phyloP scores from a whole-genome alignment of 37 sponge, comb jelly and placozoan species.

The Mnemiopsis leidyi region DNA sequence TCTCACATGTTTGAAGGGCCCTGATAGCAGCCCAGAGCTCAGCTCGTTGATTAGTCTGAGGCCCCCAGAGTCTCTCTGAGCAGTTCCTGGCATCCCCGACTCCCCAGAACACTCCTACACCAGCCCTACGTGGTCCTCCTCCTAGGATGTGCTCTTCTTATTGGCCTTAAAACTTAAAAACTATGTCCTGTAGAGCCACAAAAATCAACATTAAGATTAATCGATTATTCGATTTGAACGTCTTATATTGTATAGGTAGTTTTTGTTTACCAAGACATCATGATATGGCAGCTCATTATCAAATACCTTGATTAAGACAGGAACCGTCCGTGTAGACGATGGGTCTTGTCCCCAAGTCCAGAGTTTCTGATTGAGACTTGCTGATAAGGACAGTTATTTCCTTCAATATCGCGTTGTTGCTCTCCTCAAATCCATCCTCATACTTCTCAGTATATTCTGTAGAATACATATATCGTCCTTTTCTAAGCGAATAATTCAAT shows the following conservation, averaged over 20 bases:
- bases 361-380: not conserved
- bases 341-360: not conserved
- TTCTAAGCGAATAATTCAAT: too few species aligned
- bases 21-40: conserved; percentile 49
- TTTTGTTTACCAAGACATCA: too few species aligned
- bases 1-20: not conserved
- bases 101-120: conserved; percentile 24
- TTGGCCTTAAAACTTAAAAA: too few species aligned
- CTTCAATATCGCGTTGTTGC: not conserved
- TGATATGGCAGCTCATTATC: too few species aligned
- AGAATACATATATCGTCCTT: too few species aligned
- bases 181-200: too few species aligned
- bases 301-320: conserved; percentile 56
- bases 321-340: conserved; percentile 14
- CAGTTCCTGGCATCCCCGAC: not conserved
- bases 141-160: too few species aligned
- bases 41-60: conserved; percentile 10
- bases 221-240: too few species aligned
- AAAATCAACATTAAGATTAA: too few species aligned
- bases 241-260: too few species aligned
- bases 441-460: too few species aligned
- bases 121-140: not conserved
- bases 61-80: conserved; percentile 5
- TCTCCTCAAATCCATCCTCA: too few species aligned
- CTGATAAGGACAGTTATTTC: not conserved